A percentile compares a stretch with the other conserved stretches of the same genome.
phyloP scores from a whole-genome alignment of 2,888 invertebrate genomes.

The Cephus spinipes region DNA sequence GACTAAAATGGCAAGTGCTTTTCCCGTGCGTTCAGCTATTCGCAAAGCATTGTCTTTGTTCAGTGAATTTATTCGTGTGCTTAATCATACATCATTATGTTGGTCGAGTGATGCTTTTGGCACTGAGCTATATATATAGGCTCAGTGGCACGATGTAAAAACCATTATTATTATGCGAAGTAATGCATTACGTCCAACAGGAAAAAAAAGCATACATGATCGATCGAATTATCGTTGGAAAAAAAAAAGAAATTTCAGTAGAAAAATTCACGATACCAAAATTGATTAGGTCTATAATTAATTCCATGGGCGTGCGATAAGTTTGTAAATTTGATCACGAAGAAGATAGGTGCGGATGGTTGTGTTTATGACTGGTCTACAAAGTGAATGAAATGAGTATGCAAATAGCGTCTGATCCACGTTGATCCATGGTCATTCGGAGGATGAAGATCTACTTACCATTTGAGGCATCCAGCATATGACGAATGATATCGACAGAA shows the following conservation, averaged over 20 bases:
- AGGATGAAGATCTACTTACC: conserved; percentile 69
- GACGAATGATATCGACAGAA: conserved; percentile 84
- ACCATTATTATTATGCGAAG: too few relatives aligned
- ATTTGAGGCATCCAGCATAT: conserved; percentile 91
- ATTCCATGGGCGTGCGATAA: not conserved
- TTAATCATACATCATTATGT: not conserved
- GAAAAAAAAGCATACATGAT: not conserved
- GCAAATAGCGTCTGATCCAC: not conserved
- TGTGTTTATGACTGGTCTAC: not conserved
- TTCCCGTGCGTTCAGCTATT: not conserved
- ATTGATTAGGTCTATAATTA: not conserved
- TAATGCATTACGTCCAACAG: too few relatives aligned
- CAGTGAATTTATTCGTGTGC: too few relatives aligned
- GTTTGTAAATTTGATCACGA: not conserved
- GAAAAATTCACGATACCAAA: not conserved
- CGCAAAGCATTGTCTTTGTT: not conserved
- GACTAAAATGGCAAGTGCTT: not conserved
- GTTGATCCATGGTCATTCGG: too few relatives aligned
- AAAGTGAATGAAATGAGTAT: not conserved
- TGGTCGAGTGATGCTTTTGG: not conserved
- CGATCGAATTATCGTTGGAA: not conserved
- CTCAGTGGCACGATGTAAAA: not conserved
- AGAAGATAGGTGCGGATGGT: not conserved
- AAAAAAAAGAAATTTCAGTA: not conserved
- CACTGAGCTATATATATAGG: not conserved